Base-by-base conservation (phyloP, 2,797 vertebrate species). In the Pipistrellus nathusii region DNA sequence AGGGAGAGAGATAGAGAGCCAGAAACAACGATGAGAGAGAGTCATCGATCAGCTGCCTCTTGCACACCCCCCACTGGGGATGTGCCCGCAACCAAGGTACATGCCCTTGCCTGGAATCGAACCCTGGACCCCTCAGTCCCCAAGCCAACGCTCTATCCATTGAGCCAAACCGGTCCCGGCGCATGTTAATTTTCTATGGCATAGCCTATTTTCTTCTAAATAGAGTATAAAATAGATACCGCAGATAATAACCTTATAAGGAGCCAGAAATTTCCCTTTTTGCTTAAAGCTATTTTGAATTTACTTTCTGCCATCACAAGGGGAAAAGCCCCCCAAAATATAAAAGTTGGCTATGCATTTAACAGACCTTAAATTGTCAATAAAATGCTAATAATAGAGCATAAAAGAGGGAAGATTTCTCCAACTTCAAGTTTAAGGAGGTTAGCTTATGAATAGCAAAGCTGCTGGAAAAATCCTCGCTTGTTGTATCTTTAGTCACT, bases 231-330 rank as follows among this genome's bases (percentile, higher is more conserved):
- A 83, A 25, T 32, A 66, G 30, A 27, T 48, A 35, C 44, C 3
- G 80, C 13, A 75, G 32, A 23, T 80, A 48, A 71, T 38, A 88
- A 13, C 35, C 77, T 71, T 51, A 66, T 12, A 90, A 46, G 32
- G 89, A 85, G 25, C 30, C 15, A 68, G 51, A 66, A 12, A 72
- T 44, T 84, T 89, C 8, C 13, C 10, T 57, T 80, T 91, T 57
- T 90, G 2, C 2, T 75, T 91, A 88, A 88, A 92, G n/a, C 11
- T 83, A 32, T 30, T 87, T 62, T 90, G 32, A 83, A 82, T 68
- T 57, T 87, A 2, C 11, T 82, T 93, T 92, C 5, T 83, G 9
- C 8, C 20, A 46, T 86, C 83, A 46, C 11, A 80, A 81, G 53
- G 53, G 53, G 59, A 76, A 57, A 90, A 76, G 30, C 11, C 6